A percentile compares a stretch with the other conserved stretches of the same genome.
phyloP scores from a whole-genome alignment of 2,113 vertebrate species.

The Cricetomys ansorgei region DNA sequence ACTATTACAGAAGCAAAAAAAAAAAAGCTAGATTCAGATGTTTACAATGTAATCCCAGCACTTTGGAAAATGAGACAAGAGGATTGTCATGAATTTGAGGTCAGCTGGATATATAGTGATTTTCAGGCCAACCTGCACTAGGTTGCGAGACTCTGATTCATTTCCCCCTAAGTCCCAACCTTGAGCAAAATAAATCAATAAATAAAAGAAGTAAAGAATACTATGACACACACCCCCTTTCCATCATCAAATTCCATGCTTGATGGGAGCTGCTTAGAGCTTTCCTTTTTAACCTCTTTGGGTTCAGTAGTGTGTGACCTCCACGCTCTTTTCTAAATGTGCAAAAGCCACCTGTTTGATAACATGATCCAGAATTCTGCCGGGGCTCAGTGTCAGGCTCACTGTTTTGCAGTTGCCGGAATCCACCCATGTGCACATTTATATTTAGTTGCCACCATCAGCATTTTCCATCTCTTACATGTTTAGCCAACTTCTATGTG shows the following conservation, averaged over 20 bases:
- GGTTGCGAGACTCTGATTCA: not conserved
- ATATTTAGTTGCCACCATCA: conserved; percentile 75
- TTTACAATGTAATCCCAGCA: not conserved
- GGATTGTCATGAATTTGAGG: not conserved
- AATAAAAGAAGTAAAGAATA: not conserved
- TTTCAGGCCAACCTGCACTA: not conserved
- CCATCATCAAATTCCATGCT: not conserved
- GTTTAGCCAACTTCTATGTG: conserved; percentile 67
- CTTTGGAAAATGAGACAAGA: not conserved
- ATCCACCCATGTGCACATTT: conserved; percentile 69
- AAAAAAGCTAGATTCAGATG: not conserved
- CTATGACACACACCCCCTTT: not conserved
- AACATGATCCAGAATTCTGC: conserved; percentile 54
- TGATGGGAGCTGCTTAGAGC: not conserved
- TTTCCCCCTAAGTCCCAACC: not conserved
- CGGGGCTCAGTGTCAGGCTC: conserved; percentile 53
- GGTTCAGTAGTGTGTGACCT: conserved; percentile 49
- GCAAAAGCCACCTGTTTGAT: conserved; percentile 71
- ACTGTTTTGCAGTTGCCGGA: conserved; percentile 62
- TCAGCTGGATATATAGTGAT: not conserved
- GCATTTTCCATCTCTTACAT: conserved; percentile 76
- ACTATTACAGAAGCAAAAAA: conserved; percentile 18
- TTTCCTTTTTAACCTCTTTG: conserved; percentile 62
- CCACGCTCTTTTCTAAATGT: conserved; percentile 77
- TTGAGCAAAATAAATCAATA: not conserved